A percentile compares a stretch with the other conserved stretches of the same genome.
Evolutionary conservation across 2,888 invertebrate genomes (phyloP).

Genomic region (Caradrina clavipalpis): DNA sequence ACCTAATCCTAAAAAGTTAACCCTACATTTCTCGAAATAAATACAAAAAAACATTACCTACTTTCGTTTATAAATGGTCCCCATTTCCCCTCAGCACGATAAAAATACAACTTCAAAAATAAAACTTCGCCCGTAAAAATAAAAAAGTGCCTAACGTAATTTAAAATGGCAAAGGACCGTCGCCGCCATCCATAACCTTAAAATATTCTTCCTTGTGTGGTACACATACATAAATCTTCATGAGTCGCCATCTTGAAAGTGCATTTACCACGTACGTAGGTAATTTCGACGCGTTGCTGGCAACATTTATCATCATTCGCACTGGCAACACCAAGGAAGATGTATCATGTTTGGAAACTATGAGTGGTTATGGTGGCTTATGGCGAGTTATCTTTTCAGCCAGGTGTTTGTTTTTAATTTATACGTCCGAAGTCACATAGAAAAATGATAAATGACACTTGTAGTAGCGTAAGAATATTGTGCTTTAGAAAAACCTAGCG

Average conservation of each 20-base stretch:
- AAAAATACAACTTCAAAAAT: constrained; percentile 52
- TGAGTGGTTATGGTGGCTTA: constrained; percentile 30
- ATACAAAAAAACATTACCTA: constrained; percentile 1
- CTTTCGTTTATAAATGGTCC: constrained; percentile 1
- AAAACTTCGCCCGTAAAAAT: constrained; percentile 51
- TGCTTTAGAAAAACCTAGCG: background rate
- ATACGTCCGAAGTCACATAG: background rate
- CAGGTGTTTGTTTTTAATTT: constrained; percentile 30
- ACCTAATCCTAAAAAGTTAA: background rate
- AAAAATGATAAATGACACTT: constrained; percentile 17
- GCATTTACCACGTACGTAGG: constrained; percentile 72
- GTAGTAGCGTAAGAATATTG: background rate
- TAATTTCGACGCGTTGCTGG: constrained; percentile 69
- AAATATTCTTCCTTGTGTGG: constrained; percentile 64
- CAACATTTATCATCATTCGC: constrained; percentile 75
- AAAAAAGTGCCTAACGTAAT: constrained; percentile 56
- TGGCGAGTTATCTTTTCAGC: constrained; percentile 39
- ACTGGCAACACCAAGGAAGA: constrained; percentile 66
- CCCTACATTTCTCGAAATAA: constrained; percentile 11
- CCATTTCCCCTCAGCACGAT: constrained; percentile 24
- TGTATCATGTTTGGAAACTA: constrained; percentile 61
- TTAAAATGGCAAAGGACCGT: constrained; percentile 57
- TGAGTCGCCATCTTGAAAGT: constrained; percentile 72
- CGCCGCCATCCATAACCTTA: constrained; percentile 62
- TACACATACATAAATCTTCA: constrained; percentile 70